Conservation (phyloP, 2,113 vertebrate species). For the Tachycineta bicolor region DNA sequence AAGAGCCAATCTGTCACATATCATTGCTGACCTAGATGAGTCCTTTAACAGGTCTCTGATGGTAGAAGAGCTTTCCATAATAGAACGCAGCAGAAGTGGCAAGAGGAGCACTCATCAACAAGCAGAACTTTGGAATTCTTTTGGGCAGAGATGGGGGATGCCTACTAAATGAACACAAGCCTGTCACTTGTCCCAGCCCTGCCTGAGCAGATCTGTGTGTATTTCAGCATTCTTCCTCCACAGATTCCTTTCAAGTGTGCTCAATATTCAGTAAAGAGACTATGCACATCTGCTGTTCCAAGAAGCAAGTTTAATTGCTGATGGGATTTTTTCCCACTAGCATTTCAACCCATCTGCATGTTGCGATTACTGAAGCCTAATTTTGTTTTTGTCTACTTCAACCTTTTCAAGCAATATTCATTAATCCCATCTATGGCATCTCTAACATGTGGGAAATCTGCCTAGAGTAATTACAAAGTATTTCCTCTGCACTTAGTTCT, state of each 20-base stretch:
- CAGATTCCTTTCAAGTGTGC: conserved; percentile 55
- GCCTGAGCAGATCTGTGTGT: not conserved
- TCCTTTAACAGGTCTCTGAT: not conserved
- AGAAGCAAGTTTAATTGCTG: conserved; percentile 77
- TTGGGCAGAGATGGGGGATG: not conserved
- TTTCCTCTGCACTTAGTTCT: conserved; percentile 68
- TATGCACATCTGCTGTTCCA: conserved; percentile 71
- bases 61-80: not conserved
- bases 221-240: conserved; percentile 16
- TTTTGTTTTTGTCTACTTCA: conserved; percentile 70
- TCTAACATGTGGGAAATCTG: conserved; percentile 70
- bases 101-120: not conserved
- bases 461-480: conserved; percentile 73
- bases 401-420: conserved; percentile 71
- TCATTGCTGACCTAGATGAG: not conserved
- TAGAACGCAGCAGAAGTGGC: not conserved
- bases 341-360: conserved; percentile 73
- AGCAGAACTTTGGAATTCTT: not conserved
- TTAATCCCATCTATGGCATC: conserved; percentile 72
- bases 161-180: not conserved
- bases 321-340: conserved; percentile 68
- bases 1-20: not conserved
- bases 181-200: not conserved
- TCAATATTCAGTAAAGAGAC: conserved; percentile 60
- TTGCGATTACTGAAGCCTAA: conserved; percentile 64